These are phyloP conservation scores for Butastur rufipennis DNA, from an alignment of 2,113 vertebrate genomes.

Conservation along the genomic window DNA sequence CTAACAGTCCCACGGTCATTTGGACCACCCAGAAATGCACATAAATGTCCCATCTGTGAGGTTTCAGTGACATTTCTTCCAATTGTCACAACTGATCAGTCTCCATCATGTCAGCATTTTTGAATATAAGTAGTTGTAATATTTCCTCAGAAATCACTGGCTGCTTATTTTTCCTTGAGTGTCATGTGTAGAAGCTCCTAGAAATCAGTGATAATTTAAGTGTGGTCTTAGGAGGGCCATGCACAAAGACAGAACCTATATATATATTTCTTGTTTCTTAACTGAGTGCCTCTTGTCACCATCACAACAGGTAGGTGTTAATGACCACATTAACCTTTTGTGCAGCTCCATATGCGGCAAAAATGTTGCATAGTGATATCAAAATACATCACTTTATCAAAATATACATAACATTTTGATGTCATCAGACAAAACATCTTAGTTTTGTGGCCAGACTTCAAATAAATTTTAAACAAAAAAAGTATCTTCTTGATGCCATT, in stretches of 20 bases:
- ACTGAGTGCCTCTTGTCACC: not conserved
- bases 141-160: not conserved
- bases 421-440: not conserved
- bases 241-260: not conserved
- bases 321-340: not conserved
- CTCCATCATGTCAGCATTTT: fast-evolving
- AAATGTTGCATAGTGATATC: not conserved
- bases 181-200: not conserved
- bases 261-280: not conserved
- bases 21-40: not conserved
- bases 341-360: not conserved
- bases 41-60: not conserved
- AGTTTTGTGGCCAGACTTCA: not conserved
- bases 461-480: too few relatives aligned
- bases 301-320: fast-evolving
- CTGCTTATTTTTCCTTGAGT: not conserved
- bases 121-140: not conserved
- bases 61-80: not conserved
- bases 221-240: not conserved
- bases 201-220: not conserved
- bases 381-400: not conserved
- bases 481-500: not conserved
- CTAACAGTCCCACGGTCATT: not conserved
- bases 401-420: not conserved
- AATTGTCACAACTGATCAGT: not conserved